A percentile compares a stretch with the other conserved stretches of the same genome.
These are phyloP conservation scores for Brachionus calyciflorus DNA, from an alignment of 1,140 invertebrate genomes.

Conservation along the genomic window DNA sequence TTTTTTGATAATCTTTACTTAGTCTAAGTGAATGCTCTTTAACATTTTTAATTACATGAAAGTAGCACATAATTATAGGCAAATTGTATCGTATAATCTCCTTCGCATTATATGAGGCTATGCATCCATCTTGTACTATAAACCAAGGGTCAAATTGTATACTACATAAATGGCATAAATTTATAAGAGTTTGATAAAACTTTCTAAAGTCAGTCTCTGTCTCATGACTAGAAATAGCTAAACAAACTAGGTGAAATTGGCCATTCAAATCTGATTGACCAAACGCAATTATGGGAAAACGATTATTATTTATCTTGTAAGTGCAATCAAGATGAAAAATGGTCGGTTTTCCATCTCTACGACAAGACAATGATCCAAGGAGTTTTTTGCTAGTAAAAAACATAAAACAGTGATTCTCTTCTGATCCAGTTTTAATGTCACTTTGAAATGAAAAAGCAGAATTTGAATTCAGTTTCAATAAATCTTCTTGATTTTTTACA, in stretches of 20 bases:
- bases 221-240: background rate
- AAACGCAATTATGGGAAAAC: background rate
- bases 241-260: background rate
- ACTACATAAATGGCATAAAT: background rate
- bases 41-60: too few species aligned
- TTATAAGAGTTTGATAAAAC: background rate
- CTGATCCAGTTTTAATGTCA: background rate
- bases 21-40: too few species aligned
- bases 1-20: too few species aligned
- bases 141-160: background rate
- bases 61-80: too few species aligned
- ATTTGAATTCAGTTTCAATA: background rate
- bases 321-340: background rate
- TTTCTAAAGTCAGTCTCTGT: background rate
- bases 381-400: background rate
- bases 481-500: background rate
- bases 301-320: background rate
- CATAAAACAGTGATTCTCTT: background rate
- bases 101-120: too few species aligned
- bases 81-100: too few species aligned
- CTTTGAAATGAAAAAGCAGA: background rate
- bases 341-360: background rate
- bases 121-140: too few species aligned
- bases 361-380: background rate
- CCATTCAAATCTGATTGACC: background rate